Base-by-base conservation (phyloP, 2,888 invertebrate species). In the Anarsia innoxiella region DNA sequence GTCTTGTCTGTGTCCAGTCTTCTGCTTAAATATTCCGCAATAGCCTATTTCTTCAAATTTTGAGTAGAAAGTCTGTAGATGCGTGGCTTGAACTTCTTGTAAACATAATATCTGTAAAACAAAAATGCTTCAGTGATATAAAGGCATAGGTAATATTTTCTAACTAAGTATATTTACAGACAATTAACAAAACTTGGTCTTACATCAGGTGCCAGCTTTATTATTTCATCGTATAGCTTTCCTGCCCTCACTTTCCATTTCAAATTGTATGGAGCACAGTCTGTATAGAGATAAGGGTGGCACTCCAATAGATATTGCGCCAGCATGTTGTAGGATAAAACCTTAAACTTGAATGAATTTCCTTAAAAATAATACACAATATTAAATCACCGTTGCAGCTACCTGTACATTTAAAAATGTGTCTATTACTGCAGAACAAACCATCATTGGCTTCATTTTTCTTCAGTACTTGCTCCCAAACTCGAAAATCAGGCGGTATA, bases 71-170 rank as follows among this genome's bases (percentile, higher is more conserved):
- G 85, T 79, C 6, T 75, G 51, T 36, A 93, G 75, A 66, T 95
- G 94, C n/a, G 89, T 85, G 8, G 86, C 85, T 77, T 97, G 93
- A 31, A 97, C 93, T 87, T 98, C 98, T 88, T 98, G 97, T 4
- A 97, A 75, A 64, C 95, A 94, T 40, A 95, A 59, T 40, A 95
- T 89, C 94, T 94, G 71, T 6, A 15, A 26, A 8, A 33, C 13
- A 12, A 32, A 23, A 23, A n/a, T n/a, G n/a, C n/a, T n/a, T n/a
- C n/a, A n/a, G n/a, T n/a, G n/a, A n/a, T n/a, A n/a, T n/a, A n/a
- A 27, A 8, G n/a, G n/a, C 19, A 19, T 19, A 19, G 8, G 19
- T 19, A 19, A 19, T 5, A 19, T 5, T 5, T 5, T 5, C 4
- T 19, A 5, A 19, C 19, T 19, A 8, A 19, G 8, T 19, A n/a